Conservation (phyloP, 2,888 invertebrate species). For the Pycnomerus fuliginosus region DNA sequence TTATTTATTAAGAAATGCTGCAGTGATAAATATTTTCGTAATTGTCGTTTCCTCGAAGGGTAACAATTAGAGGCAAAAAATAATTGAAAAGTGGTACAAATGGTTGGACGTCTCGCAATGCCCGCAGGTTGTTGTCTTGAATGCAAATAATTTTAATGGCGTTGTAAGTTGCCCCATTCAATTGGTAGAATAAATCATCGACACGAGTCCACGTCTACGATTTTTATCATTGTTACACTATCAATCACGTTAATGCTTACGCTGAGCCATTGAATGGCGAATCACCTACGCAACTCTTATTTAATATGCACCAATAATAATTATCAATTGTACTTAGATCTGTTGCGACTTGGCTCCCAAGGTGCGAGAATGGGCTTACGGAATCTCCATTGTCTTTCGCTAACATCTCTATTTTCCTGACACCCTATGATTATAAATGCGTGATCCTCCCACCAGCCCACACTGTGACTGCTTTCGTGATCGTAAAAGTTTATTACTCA, state of each 20-base stretch:
- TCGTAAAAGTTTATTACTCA: conserved; percentile 19
- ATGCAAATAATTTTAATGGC: conserved; percentile 21
- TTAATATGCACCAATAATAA: conserved; percentile 22
- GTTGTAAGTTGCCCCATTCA: conserved; percentile 15
- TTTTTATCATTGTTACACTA: conserved; percentile 16
- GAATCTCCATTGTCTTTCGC: conserved; percentile 39
- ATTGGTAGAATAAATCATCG: conserved; percentile 17
- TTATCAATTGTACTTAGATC: conserved; percentile 31
- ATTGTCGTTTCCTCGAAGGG: conserved; percentile 11
- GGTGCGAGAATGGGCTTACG: conserved; percentile 32
- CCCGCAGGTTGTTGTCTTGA: conserved; percentile 11
- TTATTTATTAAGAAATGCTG: too few relatives aligned
- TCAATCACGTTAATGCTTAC: conserved; percentile 19
- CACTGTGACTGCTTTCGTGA: conserved; percentile 20
- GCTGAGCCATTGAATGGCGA: conserved; percentile 18
- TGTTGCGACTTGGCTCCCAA: conserved; percentile 31
- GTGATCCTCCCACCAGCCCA: conserved; percentile 32
- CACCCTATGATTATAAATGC: conserved; percentile 38
- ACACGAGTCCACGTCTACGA: conserved; percentile 14
- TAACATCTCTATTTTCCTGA: conserved; percentile 41
- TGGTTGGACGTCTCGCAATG: conserved; percentile 4
- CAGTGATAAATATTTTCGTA: conserved; percentile 8
- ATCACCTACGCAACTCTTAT: conserved; percentile 18
- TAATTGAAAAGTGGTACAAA: neutral
- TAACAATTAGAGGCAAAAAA: conserved; percentile 11